These are phyloP conservation scores for Calyptommatus sinebrachiatus DNA, from an alignment of 2,113 vertebrate genomes.

Conservation along the genomic window DNA sequence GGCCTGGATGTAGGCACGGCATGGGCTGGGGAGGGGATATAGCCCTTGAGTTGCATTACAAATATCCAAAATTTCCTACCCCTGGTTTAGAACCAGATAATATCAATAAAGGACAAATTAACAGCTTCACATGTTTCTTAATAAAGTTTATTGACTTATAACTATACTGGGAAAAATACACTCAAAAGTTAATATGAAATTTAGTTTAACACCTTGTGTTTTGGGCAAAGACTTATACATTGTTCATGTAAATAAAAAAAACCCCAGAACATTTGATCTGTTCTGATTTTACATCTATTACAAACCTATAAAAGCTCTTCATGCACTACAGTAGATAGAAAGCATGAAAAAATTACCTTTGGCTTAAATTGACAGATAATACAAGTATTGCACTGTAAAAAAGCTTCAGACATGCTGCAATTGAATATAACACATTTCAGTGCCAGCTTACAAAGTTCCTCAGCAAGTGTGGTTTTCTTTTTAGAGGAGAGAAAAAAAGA, in stretches of 20 bases:
- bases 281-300: constrained; percentile 73
- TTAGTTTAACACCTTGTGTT: constrained; percentile 75
- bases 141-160: constrained; percentile 80
- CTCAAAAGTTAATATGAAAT: constrained; percentile 77
- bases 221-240: constrained; percentile 69
- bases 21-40: too few relatives aligned
- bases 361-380: constrained; percentile 75
- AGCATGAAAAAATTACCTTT: constrained; percentile 79
- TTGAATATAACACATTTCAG: constrained; percentile 72
- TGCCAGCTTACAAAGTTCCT: constrained; percentile 66
- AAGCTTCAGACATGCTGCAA: constrained; percentile 77
- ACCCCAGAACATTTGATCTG: constrained; percentile 61
- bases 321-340: constrained; percentile 72
- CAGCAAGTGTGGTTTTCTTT: constrained; percentile 61
- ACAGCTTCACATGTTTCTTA: constrained; percentile 59
- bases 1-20: too few relatives aligned
- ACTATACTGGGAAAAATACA: constrained; percentile 81
- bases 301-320: constrained; percentile 76
- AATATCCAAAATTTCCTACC: too few relatives aligned
- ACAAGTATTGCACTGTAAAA: constrained; percentile 77
- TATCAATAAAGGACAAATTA: constrained; percentile 47
- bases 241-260: constrained; percentile 67
- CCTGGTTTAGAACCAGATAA: too few relatives aligned
- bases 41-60: too few relatives aligned
- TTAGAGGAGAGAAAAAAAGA: constrained; percentile 39